Percentiles rank a stretch among this genome's conserved stretches.
These are phyloP conservation scores for Sigmodon hispidus DNA, from an alignment of 2,113 vertebrate species.

Conservation along the genomic window DNA sequence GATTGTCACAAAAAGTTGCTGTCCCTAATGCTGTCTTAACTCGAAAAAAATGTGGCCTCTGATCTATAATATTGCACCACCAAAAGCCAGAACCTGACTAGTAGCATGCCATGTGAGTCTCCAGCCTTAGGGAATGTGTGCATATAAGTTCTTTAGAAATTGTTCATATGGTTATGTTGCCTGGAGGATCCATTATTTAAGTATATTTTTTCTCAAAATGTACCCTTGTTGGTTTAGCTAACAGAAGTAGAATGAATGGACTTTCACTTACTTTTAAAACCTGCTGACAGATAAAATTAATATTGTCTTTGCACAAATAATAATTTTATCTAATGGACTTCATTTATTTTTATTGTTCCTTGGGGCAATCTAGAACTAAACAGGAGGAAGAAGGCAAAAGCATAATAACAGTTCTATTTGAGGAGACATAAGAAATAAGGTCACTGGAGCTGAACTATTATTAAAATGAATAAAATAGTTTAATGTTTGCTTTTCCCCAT, in stretches of 20 bases:
- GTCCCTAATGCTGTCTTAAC: not conserved
- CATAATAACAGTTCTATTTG: conserved; percentile 47
- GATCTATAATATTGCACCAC: not conserved
- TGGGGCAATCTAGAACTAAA: conserved; percentile 62
- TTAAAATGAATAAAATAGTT: conserved; percentile 72
- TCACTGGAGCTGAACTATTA: conserved; percentile 63
- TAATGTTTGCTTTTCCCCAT: conserved; percentile 66
- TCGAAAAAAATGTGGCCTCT: not conserved
- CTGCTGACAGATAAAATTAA: conserved; percentile 74
- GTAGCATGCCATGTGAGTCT: conserved; percentile 19
- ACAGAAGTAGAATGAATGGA: conserved; percentile 55
- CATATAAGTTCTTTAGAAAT: conserved; percentile 50
- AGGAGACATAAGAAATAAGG: conserved; percentile 60
- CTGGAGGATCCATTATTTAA: not conserved
- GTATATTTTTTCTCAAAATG: not conserved
- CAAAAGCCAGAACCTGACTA: conserved; percentile 40
- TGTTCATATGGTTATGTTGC: not conserved
- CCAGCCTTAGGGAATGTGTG: not conserved
- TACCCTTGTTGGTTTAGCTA: conserved; percentile 28
- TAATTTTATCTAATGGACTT: conserved; percentile 69
- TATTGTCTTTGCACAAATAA: conserved; percentile 70
- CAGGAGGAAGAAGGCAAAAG: conserved; percentile 42
- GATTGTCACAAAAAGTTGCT: no score
- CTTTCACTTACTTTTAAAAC: conserved; percentile 58
- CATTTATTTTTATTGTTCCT: conserved; percentile 76